Percentiles rank a stretch among this genome's conserved stretches.
phyloP scores from a whole-genome alignment of 2,113 vertebrate genomes.

The Ornithorhynchus anatinus region DNA sequence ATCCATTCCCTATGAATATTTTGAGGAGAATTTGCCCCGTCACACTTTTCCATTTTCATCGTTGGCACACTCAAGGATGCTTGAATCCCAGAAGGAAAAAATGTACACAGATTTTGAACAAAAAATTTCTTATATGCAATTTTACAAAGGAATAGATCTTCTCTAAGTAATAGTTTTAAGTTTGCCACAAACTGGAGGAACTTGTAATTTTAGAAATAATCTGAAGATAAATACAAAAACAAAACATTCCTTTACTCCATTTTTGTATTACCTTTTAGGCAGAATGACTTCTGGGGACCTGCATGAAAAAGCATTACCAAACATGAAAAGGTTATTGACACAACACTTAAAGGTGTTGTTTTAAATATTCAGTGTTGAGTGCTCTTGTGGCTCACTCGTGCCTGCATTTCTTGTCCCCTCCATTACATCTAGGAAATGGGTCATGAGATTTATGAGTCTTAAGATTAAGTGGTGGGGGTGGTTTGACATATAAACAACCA shows the following conservation, averaged over 20 bases:
- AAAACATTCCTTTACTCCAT: slow-evolving; percentile 6
- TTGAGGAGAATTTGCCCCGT: slow-evolving; percentile 25
- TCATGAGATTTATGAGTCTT: no score
- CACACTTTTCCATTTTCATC: slow-evolving; percentile 47
- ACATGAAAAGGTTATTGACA: neutral
- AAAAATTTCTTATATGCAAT: slow-evolving; percentile 45
- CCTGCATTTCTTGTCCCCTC: no score
- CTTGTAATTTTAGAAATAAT: slow-evolving; percentile 23
- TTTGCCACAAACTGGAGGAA: slow-evolving; percentile 33
- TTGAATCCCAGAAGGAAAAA: slow-evolving; percentile 28
- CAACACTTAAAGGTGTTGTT: neutral
- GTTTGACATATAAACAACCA: no score
- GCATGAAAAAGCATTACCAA: no score
- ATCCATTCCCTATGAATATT: slow-evolving; percentile 22
- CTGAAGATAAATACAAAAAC: slow-evolving; percentile 33
- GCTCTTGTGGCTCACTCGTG: no score
- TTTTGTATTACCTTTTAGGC: neutral
- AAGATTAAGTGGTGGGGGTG: no score
- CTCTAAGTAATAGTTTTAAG: slow-evolving; percentile 39
- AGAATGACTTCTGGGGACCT: no score
- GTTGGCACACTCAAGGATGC: slow-evolving; percentile 58
- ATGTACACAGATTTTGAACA: slow-evolving; percentile 38
- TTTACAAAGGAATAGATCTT: slow-evolving; percentile 44
- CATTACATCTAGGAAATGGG: no score
- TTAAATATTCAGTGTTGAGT: neutral